Evolutionary conservation across 30 jellyfish, hydroid and myxozoan genomes (phyloP), one percentile per base, ranked within the genome.

Genomic region (Sanderia malayensis): DNA sequence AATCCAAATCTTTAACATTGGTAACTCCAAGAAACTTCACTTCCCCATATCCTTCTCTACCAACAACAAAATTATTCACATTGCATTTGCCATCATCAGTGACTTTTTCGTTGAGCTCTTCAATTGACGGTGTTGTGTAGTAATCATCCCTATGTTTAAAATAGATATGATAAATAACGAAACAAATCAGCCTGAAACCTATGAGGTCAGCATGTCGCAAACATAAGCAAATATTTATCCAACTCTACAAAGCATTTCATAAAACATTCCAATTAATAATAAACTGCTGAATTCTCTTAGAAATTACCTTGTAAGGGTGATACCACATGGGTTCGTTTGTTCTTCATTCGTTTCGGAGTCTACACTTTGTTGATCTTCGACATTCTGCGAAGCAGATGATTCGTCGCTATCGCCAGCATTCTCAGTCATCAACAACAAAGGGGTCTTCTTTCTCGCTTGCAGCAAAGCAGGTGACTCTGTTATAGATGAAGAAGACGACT

Each of bases 31-130:
- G 75, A 76, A 92, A 92, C 86, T 65, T 85, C 68, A 85, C 99
- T 72, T 84, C 94, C 6, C 99, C 99, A 60, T 92, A 92, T 9
- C 81, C 96, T 46, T 83, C 92, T 80, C 99, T 84, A 24, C 99
- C 99, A 58, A 92, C 99, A 33, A 72, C 60, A 70, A 92, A 92
- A 60, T 85, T 81, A 26, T 75, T 66, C 17, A 80, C 95, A 41
- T 79, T 28, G 81, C 99, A 92, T 2, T 77, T 57, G 11, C 80
- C 94, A 8, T 63, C 89, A 32, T 75, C 94, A 4, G 28, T 49
- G 31, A 64, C 78, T 52, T 41, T 32, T 30, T 65, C 74, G 63
- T 92, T 80, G 89, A 92, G 76, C 6, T 79, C 93, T 4, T 71
- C 83, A 0, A 79, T 53, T 0, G 94, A 17, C 10, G 99, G 99